These are phyloP conservation scores for Xiphydria camelus DNA, from an alignment of 2,888 invertebrate genomes.

Conservation along the genomic window DNA sequence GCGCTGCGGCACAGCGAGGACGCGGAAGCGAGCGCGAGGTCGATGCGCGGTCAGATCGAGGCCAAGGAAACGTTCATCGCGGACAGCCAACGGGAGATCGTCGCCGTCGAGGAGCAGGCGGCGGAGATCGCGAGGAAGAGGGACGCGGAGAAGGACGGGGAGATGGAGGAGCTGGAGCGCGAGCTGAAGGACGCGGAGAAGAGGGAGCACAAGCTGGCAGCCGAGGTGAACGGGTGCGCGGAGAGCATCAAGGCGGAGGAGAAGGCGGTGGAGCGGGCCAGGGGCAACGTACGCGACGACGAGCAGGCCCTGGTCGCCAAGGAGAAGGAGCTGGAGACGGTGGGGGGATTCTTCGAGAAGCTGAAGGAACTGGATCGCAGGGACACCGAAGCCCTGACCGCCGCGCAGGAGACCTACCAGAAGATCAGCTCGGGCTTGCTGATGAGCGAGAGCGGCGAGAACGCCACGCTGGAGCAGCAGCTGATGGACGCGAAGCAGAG, in stretches of 20 bases:
- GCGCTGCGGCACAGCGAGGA: conserved; percentile 61
- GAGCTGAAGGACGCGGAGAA: conserved; percentile 69
- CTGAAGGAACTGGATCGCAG: conserved; percentile 69
- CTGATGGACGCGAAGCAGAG: conserved; percentile 81
- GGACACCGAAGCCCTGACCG: conserved; percentile 69
- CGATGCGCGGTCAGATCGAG: conserved; percentile 64
- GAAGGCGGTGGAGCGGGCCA: conserved; percentile 69
- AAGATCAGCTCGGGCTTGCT: conserved; percentile 83
- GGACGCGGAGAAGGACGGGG: conserved; percentile 71
- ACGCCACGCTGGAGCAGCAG: conserved; percentile 86
- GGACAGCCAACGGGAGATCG: conserved; percentile 61
- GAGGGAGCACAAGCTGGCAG: conserved; percentile 68
- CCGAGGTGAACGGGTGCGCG: conserved; percentile 67
- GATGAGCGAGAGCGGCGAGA: conserved; percentile 76
- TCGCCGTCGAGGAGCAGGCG: conserved; percentile 64
- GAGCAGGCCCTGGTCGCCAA: conserved; percentile 65
- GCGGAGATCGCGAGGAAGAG: conserved; percentile 67
- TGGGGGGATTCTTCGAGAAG: conserved; percentile 68
- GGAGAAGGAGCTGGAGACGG: conserved; percentile 64
- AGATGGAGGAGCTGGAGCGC: conserved; percentile 67
- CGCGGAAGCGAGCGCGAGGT: conserved; percentile 61
- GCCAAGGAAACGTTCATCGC: conserved; percentile 62
- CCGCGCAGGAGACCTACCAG: conserved; percentile 79
- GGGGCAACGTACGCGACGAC: conserved; percentile 72
- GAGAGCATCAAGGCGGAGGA: conserved; percentile 70